Evolutionary conservation across 2,888 invertebrate genomes (phyloP), one percentile per base, ranked within the genome.

Genomic region (Melinopterus prodromus): DNA sequence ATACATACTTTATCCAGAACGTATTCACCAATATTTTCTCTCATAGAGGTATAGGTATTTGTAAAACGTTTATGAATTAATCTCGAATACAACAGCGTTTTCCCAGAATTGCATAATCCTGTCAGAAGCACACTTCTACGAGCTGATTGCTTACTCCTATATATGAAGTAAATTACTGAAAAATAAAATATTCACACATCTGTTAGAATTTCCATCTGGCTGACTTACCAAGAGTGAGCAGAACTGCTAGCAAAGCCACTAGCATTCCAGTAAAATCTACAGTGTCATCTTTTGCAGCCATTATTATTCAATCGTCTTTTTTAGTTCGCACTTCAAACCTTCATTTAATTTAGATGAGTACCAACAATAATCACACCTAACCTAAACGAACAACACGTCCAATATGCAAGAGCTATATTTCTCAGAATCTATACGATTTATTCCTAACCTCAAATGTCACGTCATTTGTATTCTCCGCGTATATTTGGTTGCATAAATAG

Each of bases 51-150:
- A 86, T 96, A 95, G 6, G 98, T 97, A 82, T 93, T 91, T 78
- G 94, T 90, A 86, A 92, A 93, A 86, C 94, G 94, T 37, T 93
- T 92, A 87, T 94, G 92, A 15, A 95, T 90, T 72, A 98, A 90
- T 86, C 95, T 93, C 79, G 96, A 93, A 89, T 95, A 98, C 78
- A 98, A 89, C 69, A 96, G 90, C 2, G 98, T 98, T 91, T 99
- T 99, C 16, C 98, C 98, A 38, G 96, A 93, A 87, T 98, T 97
- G 84, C 95, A 95, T 2, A 97, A 91, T 2, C 99, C 99, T 78
- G 95, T 93, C 12, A 98, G 86, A 79, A 98, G 89, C 76, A 98
- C 91, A 83, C 93, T 93, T 70, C 92, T 91, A 37, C 94, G 91
- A 6, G 91, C 87, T 77, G 91, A 91, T 81, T 91, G 92, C 80